A percentile compares a stretch with the other conserved stretches of the same genome.
phyloP scores from a whole-genome alignment of 2,888 invertebrate genomes.

The Taphrorychus bicolor region DNA sequence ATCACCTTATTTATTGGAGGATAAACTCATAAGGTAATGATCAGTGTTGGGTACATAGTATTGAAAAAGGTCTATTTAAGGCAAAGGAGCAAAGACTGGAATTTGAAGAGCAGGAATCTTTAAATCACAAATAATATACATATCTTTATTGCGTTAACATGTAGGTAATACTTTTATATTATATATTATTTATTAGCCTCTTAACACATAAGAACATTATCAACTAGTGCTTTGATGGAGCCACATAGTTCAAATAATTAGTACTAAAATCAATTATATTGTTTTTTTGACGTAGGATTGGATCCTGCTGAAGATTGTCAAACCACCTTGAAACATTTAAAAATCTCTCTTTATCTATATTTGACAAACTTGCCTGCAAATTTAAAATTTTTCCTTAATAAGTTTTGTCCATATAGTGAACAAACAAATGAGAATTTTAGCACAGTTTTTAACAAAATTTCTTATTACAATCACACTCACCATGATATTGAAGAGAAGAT shows the following conservation, averaged over 20 bases:
- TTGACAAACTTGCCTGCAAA: conserved; percentile 69
- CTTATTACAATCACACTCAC: conserved; percentile 60
- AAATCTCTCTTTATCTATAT: conserved; percentile 72
- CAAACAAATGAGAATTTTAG: neutral
- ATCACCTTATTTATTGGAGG: too few species aligned
- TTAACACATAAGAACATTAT: too few species aligned
- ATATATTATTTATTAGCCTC: too few species aligned
- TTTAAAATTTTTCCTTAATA: conserved; percentile 15
- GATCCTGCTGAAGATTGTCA: conserved; percentile 76
- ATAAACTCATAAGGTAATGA: too few species aligned
- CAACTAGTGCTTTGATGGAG: too few species aligned
- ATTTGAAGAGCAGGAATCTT: too few species aligned
- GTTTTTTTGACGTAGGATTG: conserved; percentile 65
- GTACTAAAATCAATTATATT: conserved; percentile 61
- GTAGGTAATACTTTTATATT: too few species aligned
- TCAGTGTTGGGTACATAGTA: too few species aligned
- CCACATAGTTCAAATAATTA: conserved; percentile 56
- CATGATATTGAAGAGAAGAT: conserved; percentile 70
- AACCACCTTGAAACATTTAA: conserved; percentile 80
- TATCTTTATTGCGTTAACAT: too few species aligned
- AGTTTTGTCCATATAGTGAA: neutral
- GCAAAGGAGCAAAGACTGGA: too few species aligned
- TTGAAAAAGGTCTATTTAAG: too few species aligned
- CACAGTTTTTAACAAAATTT: neutral
- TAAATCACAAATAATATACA: too few species aligned